These are phyloP conservation scores for Tichodroma muraria DNA, from an alignment of 2,113 vertebrate genomes.

Conservation along the genomic window DNA sequence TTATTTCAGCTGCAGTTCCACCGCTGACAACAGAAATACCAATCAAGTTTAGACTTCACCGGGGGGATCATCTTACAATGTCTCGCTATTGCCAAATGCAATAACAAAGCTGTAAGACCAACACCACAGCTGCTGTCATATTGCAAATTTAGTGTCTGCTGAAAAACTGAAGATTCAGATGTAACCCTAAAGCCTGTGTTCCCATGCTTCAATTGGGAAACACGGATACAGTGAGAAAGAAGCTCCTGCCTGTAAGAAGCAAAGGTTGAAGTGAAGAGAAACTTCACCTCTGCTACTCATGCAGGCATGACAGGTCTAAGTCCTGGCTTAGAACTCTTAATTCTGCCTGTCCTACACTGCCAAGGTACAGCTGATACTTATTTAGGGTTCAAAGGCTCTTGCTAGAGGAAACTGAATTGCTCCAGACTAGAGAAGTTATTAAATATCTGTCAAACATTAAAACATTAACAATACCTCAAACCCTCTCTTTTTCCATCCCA, in stretches of 20 bases:
- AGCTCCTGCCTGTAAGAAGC: background rate
- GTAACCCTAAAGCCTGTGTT: background rate
- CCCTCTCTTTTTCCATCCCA: background rate
- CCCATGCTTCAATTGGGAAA: background rate
- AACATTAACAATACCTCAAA: background rate
- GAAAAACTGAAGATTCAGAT: background rate
- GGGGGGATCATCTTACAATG: background rate
- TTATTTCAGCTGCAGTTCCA: background rate
- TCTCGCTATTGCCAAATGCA: background rate
- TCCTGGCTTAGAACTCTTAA: background rate
- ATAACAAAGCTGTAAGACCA: background rate
- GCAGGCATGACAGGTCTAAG: background rate
- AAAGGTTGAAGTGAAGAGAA: background rate
- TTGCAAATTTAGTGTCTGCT: background rate
- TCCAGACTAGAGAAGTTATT: background rate
- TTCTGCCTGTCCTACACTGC: background rate
- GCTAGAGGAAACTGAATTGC: background rate
- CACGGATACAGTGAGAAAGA: fast-evolving
- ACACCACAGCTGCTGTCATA: background rate
- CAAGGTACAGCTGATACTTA: background rate
- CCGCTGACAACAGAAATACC: background rate
- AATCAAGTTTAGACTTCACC: background rate
- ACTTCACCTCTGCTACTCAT: background rate
- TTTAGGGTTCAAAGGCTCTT: background rate
- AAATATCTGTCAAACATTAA: background rate